Evolutionary conservation across 1,140 invertebrate species (phyloP), one percentile per base, ranked within the genome.

Genomic region (Acyrthosiphon pisum): DNA sequence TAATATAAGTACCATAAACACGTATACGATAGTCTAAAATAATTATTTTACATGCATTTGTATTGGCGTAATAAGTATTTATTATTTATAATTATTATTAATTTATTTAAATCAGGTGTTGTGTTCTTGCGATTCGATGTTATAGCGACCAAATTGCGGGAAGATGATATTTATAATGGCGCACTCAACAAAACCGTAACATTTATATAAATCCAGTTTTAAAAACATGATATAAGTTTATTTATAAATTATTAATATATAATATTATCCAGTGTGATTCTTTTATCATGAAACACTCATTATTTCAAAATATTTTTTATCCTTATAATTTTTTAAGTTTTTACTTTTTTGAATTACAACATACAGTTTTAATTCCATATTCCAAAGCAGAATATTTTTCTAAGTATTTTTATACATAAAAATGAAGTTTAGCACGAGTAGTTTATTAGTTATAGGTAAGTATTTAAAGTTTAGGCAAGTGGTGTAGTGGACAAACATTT

Each of bases 61-160:
- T 68, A 68, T 68, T n/a, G 26, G 30, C 11, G 26, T 0, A 68
- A n/a, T 18, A 11, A 30, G 26, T 30, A n/a, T 68, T 14, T 68
- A 91, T 26, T 90, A 90, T 90, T 41, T 44, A 41, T n/a, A 0
- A 23, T 90, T 60, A 60, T 41, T 56, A 44, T 68, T 26, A 11
- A 22, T 26, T 30, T 81, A 26, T 84, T 92, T 84, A 20, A 83
- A 44, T 44, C 23, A 93, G 91, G 91, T 84, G 91, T 93, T 53
- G 81, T 93, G 81, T 86, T 93, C 20, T 14, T 93, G 3, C 91
- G 91, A 44, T 81, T 86, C 26, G 6, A 93, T 41, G 14, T 83
- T n/a, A 86, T 30, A 1, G 0, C 8, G 22, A 3, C 41, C 6
- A 30, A 92, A 2, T 30, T 53, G 14, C 48, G 0, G 20, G 46